Percentiles rank a stretch among this genome's conserved stretches.
Evolutionary conservation across 2,888 invertebrate genomes (phyloP).

Genomic region (Melitaea athalia): DNA sequence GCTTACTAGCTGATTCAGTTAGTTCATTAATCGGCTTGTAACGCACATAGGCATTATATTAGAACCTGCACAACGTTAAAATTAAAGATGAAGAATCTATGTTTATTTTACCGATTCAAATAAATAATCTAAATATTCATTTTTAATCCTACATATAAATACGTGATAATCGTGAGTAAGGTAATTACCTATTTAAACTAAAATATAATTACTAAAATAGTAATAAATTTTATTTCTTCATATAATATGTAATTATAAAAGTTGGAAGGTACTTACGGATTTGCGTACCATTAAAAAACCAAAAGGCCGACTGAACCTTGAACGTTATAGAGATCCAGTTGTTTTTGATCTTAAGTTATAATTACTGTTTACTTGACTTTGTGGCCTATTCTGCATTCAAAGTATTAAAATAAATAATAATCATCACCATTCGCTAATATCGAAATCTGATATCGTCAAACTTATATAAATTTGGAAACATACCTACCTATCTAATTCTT

Average conservation of each 20-base stretch:
- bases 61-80: constrained; percentile 6
- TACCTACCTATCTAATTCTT: not conserved
- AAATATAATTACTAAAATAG: too few relatives aligned
- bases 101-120: not conserved
- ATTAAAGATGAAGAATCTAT: not conserved
- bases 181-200: not conserved
- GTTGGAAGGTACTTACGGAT: constrained; percentile 10
- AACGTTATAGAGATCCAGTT: constrained; percentile 41
- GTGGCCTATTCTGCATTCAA: constrained; percentile 51
- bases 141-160: not conserved
- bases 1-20: too few relatives aligned
- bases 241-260: constrained; percentile 12
- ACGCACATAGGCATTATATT: not conserved
- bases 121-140: not conserved
- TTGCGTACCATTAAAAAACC: constrained; percentile 8
- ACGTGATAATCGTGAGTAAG: constrained; percentile 7
- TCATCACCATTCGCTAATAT: constrained; percentile 31
- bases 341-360: constrained; percentile 40
- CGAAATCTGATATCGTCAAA: constrained; percentile 20
- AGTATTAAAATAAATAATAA: constrained; percentile 26
- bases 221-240: not conserved
- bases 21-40: constrained; percentile 5
- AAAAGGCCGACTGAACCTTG: constrained; percentile 41
- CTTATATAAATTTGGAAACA: not conserved
- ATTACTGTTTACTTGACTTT: constrained; percentile 56